Percentiles rank a stretch among this genome's conserved stretches.
phyloP scores from a whole-genome alignment of 2,888 invertebrate genomes.

The Cryptops parisi region DNA sequence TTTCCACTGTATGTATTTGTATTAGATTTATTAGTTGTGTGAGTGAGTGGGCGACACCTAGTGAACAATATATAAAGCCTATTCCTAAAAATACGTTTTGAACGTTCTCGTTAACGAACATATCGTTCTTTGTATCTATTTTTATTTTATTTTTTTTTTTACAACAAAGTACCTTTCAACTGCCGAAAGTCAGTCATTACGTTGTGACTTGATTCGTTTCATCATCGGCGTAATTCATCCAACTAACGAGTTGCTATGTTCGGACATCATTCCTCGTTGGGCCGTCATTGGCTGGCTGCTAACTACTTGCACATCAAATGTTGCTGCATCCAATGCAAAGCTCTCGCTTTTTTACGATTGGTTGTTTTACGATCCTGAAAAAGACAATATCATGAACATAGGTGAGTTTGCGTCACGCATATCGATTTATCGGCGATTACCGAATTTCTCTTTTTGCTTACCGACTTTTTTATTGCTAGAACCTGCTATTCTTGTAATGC shows the following conservation, averaged over 20 bases:
- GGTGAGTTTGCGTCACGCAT: constrained; percentile 29
- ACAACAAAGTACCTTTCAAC: constrained; percentile 61
- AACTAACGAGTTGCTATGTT: constrained; percentile 77
- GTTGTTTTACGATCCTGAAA: constrained; percentile 78
- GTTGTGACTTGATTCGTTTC: constrained; percentile 85
- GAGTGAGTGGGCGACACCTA: too few species aligned
- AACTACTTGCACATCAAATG: constrained; percentile 76
- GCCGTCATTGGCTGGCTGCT: constrained; percentile 88
- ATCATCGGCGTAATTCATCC: constrained; percentile 90
- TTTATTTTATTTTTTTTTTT: constrained; percentile 17
- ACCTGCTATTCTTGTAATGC: constrained; percentile 85
- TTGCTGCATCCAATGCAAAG: constrained; percentile 80
- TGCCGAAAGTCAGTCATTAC: constrained; percentile 74
- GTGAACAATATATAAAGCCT: too few species aligned
- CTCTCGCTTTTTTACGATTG: constrained; percentile 85
- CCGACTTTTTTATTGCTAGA: constrained; percentile 38
- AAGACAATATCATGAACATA: constrained; percentile 91
- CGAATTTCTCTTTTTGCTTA: constrained; percentile 10
- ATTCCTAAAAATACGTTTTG: not conserved
- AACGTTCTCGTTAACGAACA: too few species aligned
- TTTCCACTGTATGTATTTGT: too few species aligned
- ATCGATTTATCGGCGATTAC: not conserved
- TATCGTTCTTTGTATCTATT: not conserved
- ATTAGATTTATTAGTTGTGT: too few species aligned
- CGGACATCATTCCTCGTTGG: constrained; percentile 91